Evolutionary conservation across 2,797 vertebrate genomes (phyloP), one percentile per base, ranked within the genome.

Genomic region (Thaleichthys pacificus): DNA sequence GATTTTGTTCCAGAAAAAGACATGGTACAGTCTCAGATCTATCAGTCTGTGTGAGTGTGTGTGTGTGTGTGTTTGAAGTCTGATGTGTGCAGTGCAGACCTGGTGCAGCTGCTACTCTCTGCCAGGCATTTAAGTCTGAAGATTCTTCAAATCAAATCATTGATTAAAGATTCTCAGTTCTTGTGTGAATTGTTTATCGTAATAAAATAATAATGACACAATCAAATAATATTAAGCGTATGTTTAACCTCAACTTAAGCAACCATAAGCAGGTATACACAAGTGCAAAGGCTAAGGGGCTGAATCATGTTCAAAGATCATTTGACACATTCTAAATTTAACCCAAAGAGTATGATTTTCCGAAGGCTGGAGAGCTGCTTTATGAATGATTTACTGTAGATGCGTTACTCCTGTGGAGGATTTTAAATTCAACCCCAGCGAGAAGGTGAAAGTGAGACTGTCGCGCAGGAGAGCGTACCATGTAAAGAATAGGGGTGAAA

Each of bases 311-410:
- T 56, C 51, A 56, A 2, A 56, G 4, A n/a, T n/a, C 15, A 17
- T 56, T 56, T n/a, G 51, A 56, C 15, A 56, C 19, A n/a, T 56
- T 56, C 61, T 28, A 62, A 62, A 32, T 30, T 17, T 17, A 62
- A 62, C 28, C 26, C 28, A 62, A 32, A 62, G 28, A 62, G 61
- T 4, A 1, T n/a, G 51, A 17, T n/a, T 56, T n/a, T 56, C 19
- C 5, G 5, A 56, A 30, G 49, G 15, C 49, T 12, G 6, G 24
- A 2, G 60, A 28, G 17, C 19, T 30, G 4, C 42, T 21, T 61
- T 17, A 14, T 58, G n/a, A 62, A 76, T 81, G 70, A 86, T 79
- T 30, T 79, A 66, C 77, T 54, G 71, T 69, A 79, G 73, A 56
- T 65, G 75, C 70, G 67, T 49, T 63, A 62, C 58, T 68, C 49